A percentile compares a stretch with the other conserved stretches of the same genome.
phyloP scores from a whole-genome alignment of 2,888 invertebrate species.

The Euclidia mi region DNA sequence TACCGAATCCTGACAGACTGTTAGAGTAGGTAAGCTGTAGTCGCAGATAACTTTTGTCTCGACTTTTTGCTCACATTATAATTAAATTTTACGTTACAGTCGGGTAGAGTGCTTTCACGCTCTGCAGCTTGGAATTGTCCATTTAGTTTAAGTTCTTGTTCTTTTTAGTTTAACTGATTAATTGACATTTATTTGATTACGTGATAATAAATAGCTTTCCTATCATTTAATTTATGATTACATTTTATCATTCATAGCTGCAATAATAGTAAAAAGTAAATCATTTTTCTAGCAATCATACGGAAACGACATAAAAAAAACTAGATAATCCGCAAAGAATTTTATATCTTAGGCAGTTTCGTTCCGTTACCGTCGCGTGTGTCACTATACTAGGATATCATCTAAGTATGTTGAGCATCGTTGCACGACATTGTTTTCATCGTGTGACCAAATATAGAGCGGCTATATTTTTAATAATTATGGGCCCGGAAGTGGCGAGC shows the following conservation, averaged over 20 bases:
- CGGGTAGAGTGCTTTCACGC: neutral
- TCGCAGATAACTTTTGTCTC: neutral
- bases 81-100: neutral
- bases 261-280: neutral
- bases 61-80: neutral
- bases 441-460: slow-evolving; percentile 47
- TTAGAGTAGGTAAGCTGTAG: neutral
- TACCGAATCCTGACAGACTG: neutral
- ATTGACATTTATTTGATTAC: neutral
- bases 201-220: neutral
- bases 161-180: neutral
- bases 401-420: slow-evolving; percentile 38
- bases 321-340: neutral
- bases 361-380: slow-evolving; percentile 25
- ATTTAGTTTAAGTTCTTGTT: neutral
- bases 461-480: slow-evolving; percentile 48
- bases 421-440: slow-evolving; percentile 47
- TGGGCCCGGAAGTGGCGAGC: slow-evolving; percentile 55
- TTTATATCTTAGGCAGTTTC: slow-evolving; percentile 1
- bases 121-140: neutral
- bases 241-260: neutral
- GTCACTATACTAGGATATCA: slow-evolving; percentile 26
- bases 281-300: neutral
- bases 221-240: neutral
- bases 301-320: neutral